Evolutionary conservation across 2,797 vertebrate species (phyloP).

Genomic region (Eurystomus glaucurus): DNA sequence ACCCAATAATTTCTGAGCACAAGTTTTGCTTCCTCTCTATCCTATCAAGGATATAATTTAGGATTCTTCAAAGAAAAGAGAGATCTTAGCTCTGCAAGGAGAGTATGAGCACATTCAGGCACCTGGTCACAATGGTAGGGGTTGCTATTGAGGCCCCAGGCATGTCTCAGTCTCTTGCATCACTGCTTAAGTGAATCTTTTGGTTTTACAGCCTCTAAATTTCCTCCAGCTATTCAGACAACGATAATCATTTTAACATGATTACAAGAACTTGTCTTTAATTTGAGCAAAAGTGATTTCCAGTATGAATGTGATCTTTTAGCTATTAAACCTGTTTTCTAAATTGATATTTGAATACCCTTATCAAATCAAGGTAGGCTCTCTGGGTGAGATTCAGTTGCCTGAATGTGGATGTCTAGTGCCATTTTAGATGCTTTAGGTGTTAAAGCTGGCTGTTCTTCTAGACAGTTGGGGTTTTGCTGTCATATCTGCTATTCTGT

Average conservation of each 20-base stretch:
- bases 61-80: background rate
- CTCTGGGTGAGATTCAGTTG: background rate
- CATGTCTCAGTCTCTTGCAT: constrained; percentile 6
- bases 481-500: background rate
- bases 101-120: background rate
- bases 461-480: background rate
- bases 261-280: constrained; percentile 8
- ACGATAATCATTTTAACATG: constrained; percentile 30
- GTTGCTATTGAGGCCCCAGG: background rate
- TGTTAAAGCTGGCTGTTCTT: background rate
- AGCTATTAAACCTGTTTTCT: background rate
- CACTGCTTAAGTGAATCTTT: constrained; percentile 17
- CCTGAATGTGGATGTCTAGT: background rate
- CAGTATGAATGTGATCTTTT: background rate
- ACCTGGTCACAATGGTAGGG: background rate
- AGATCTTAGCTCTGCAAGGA: background rate
- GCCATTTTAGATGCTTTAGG: background rate
- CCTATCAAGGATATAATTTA: background rate
- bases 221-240: background rate
- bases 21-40: background rate
- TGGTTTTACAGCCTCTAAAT: constrained; percentile 2
- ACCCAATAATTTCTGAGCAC: background rate
- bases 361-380: background rate
- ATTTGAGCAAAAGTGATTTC: background rate
- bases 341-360: background rate